These are phyloP conservation scores for Condylura cristata DNA, from an alignment of 2,113 vertebrate species.

Conservation along the genomic window DNA sequence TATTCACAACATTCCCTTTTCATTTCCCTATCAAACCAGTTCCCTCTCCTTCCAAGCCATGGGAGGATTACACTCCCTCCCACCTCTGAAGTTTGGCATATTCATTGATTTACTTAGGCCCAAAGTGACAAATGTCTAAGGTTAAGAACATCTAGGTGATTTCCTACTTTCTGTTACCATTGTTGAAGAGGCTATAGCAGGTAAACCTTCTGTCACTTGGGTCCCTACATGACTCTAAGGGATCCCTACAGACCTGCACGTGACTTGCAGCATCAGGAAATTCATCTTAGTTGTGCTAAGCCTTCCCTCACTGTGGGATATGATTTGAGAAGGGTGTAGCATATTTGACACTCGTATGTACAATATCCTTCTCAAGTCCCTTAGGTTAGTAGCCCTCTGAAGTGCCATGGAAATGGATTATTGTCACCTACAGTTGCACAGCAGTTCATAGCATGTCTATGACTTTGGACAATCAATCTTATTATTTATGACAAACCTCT, in stretches of 20 bases:
- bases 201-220: not conserved
- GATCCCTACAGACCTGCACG: accelerated
- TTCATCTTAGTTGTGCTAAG: accelerated
- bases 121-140: not conserved
- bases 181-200: not conserved
- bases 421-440: not conserved
- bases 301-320: not conserved
- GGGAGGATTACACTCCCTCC: not conserved
- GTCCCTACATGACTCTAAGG: not conserved
- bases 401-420: not conserved
- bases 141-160: not conserved
- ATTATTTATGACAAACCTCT: not conserved
- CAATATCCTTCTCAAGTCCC: not conserved
- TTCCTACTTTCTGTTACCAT: not conserved
- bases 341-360: not conserved
- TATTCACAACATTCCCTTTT: not conserved
- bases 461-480: not conserved
- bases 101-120: not conserved
- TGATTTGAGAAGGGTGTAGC: not conserved
- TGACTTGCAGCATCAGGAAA: too few relatives aligned
- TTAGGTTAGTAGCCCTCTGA: not conserved
- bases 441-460: not conserved
- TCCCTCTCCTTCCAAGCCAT: not conserved
- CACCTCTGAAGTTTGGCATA: not conserved
- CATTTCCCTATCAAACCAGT: too few relatives aligned